phyloP scores from a whole-genome alignment of 1,140 invertebrate species.

The Eupeodes corollae region DNA sequence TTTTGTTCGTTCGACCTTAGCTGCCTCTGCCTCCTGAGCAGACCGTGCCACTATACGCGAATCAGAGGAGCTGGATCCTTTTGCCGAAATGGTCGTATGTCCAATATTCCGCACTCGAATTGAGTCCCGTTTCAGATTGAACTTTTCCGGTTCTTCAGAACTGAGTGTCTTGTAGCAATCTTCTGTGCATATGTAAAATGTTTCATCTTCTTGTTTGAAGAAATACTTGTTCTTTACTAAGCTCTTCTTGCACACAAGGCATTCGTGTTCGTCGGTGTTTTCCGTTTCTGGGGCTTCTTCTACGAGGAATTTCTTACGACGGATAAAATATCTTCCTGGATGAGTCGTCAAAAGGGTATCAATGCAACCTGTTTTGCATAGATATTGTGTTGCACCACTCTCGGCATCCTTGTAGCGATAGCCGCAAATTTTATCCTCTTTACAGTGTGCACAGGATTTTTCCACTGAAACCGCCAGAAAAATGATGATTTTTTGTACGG shows the following conservation, averaged over 20 bases:
- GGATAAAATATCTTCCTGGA: conserved; percentile 34
- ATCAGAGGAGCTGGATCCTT: conserved; percentile 9
- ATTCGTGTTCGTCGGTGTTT: conserved; percentile 5
- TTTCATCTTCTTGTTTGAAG: conserved; percentile 42
- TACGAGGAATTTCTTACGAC: conserved; percentile 34
- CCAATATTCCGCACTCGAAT: conserved; percentile 38
- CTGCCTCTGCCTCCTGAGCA: conserved; percentile 41
- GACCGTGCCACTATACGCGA: conserved; percentile 43
- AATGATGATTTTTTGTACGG: conserved; percentile 23
- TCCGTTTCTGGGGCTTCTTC: conserved; percentile 20
- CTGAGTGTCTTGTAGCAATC: conserved; percentile 43
- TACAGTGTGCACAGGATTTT: conserved; percentile 23
- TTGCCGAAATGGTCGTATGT: conserved; percentile 10
- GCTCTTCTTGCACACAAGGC: conserved; percentile 33
- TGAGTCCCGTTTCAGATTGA: conserved; percentile 33
- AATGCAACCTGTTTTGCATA: conserved; percentile 39
- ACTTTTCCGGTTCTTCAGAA: conserved; percentile 43
- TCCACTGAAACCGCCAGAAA: conserved; percentile 24
- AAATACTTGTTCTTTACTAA: conserved; percentile 43
- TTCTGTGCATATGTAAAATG: conserved; percentile 41
- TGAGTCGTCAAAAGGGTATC: conserved; percentile 27
- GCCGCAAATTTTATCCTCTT: conserved; percentile 21
- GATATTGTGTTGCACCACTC: conserved; percentile 14
- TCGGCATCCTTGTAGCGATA: conserved; percentile 23
- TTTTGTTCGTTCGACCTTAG: conserved; percentile 41